Base-by-base conservation (phyloP, 2,797 vertebrate genomes). In the Syngnathus rostellatus region DNA sequence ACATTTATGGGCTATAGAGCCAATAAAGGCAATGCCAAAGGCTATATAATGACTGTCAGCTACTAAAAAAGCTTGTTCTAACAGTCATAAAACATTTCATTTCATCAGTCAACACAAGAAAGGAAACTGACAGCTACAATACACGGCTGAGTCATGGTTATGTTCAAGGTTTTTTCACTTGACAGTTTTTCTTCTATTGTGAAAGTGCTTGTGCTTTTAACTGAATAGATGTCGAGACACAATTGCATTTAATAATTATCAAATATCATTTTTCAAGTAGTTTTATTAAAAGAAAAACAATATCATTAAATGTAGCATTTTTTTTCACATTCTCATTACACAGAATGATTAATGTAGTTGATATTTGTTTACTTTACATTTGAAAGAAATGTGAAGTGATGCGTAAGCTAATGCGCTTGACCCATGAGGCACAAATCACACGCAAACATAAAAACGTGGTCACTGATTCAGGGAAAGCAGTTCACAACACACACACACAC, bases 1-100 rank as follows among this genome's bases (percentile, higher is more conserved):
- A 81, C 76, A 72, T 86, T 81, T 81, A 82, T 54, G 75, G 73
- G 75, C 71, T 78, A 71, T 63, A 71, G 60, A 72, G 71, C 67
- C 72, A 76, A 82, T 83, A 83, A 77, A 78, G 75, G 75, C 71
- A 72, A 70, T 55, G 80, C 76, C 77, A 75, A 62, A 14, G 80
- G 80, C 81, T 63, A 77, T 76, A 63, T 61, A 75, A 69, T 78
- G 79, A 83, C 73, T 83, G 81, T 66, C 78, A 83, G 66, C 58
- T 70, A 79, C 66, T 62, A 46, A 73, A 77, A 77, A 21, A 55
- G 55, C 69, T 68, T 67, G 70, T 77, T 71, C 72, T 71, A 45
- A 40, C 53, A 54, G 70, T 71, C 25, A 53, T 51, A 64, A 69
- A 77, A 77, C 76, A 77, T 71, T 64, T 55, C 14, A 0, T 10